A percentile compares a stretch with the other conserved stretches of the same genome.
Conservation (phyloP, 2,888 invertebrate species). For the Callosobruchus maculatus region DNA sequence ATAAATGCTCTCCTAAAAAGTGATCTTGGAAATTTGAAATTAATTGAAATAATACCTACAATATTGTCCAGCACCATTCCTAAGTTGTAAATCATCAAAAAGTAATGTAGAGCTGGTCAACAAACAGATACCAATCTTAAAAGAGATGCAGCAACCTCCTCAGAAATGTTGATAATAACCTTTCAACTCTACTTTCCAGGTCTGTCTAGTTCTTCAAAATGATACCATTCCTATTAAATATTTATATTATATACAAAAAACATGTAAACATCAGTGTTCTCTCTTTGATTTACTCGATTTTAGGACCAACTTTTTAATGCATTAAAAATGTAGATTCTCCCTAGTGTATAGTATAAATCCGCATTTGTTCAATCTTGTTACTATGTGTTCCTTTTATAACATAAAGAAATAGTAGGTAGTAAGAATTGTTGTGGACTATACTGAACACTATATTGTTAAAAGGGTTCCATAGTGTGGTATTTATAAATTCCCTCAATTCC, state of each 20-base stretch:
- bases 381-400: slow-evolving; percentile 1
- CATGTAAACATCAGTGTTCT: slow-evolving; percentile 25
- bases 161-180: neutral
- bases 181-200: slow-evolving; percentile 5
- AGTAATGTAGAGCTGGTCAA: neutral
- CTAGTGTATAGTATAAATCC: neutral
- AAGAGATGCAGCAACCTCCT: too few species aligned
- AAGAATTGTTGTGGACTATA: neutral
- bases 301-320: slow-evolving; percentile 26
- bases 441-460: neutral
- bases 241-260: slow-evolving; percentile 24
- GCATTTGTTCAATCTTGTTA: neutral
- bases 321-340: neutral
- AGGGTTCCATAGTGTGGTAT: too few species aligned
- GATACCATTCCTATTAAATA: slow-evolving; percentile 15
- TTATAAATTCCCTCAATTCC: too few species aligned
- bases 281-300: slow-evolving; percentile 24
- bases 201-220: slow-evolving; percentile 26
- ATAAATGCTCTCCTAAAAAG: too few species aligned
- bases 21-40: too few species aligned
- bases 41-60: too few species aligned
- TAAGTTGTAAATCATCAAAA: neutral
- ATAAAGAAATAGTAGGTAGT: neutral
- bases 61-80: too few species aligned
- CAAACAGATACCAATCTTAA: too few species aligned